phyloP scores from a whole-genome alignment of 2,797 vertebrate species.

The Poecilia velifera region DNA sequence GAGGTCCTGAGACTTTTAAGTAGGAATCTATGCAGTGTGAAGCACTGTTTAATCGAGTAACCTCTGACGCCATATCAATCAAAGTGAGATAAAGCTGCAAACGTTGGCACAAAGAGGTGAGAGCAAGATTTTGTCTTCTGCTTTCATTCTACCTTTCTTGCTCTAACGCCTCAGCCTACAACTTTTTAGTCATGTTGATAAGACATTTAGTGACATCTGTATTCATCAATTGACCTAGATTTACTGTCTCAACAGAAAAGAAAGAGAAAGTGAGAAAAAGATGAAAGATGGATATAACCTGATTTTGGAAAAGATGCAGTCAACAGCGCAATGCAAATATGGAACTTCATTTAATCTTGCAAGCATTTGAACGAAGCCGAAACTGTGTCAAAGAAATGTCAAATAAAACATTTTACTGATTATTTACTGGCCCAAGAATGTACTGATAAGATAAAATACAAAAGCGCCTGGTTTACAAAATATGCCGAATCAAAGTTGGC shows the following conservation, averaged over 20 bases:
- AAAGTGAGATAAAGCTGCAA: constrained; percentile 76
- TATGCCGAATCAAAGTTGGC: constrained; percentile 48
- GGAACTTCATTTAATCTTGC: constrained; percentile 43
- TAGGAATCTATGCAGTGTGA: constrained; percentile 90
- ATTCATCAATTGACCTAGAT: constrained; percentile 76
- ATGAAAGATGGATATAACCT: constrained; percentile 39
- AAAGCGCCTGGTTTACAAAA: constrained; percentile 40
- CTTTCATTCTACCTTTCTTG: constrained; percentile 47
- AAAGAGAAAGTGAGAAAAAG: background rate
- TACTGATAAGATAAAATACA: constrained; percentile 53
- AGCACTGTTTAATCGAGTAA: constrained; percentile 82
- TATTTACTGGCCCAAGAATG: constrained; percentile 50
- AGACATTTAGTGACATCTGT: constrained; percentile 73
- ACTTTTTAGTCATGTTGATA: constrained; percentile 63
- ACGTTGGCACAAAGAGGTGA: constrained; percentile 76
- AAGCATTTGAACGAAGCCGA: constrained; percentile 36
- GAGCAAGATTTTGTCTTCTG: constrained; percentile 37
- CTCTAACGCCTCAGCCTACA: constrained; percentile 29
- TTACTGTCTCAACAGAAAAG: constrained; percentile 23
- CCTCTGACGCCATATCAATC: constrained; percentile 83
- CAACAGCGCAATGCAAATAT: constrained; percentile 39
- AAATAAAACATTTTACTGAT: constrained; percentile 43
- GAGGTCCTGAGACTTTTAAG: constrained; percentile 91
- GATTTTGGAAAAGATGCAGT: constrained; percentile 34
- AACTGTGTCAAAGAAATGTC: constrained; percentile 54